Percentiles rank a stretch among this genome's conserved stretches.
Conservation (phyloP, 2,113 vertebrate species). For the Phainopepla nitens region DNA sequence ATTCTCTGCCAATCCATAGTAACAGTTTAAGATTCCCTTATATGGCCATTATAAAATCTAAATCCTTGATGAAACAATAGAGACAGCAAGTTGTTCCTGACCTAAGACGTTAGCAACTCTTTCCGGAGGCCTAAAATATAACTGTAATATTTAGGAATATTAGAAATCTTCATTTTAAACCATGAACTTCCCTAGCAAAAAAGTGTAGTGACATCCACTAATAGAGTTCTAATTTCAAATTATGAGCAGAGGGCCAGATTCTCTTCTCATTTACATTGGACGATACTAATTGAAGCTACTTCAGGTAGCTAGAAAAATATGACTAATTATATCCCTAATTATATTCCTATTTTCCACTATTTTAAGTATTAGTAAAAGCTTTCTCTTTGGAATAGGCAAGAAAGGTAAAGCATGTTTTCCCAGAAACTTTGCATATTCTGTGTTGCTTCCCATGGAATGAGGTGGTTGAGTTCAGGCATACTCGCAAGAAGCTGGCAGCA, state of each 20-base stretch:
- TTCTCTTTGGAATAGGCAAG: not conserved
- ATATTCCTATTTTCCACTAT: not conserved
- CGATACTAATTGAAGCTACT: not conserved
- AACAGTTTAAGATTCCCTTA: constrained; percentile 61
- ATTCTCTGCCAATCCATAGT: constrained; percentile 66
- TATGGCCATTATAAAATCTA: constrained; percentile 58
- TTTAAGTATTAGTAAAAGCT: constrained; percentile 1
- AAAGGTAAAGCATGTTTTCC: not conserved
- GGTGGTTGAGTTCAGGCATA: not conserved
- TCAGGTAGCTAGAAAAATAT: not conserved
- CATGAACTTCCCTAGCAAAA: not conserved
- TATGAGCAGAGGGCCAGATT: not conserved
- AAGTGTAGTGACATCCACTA: not conserved
- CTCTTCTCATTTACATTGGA: not conserved
- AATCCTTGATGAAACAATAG: constrained; percentile 61
- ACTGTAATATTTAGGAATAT: constrained; percentile 23
- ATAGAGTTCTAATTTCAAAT: constrained; percentile 22
- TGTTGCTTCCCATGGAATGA: not conserved
- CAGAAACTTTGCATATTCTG: not conserved
- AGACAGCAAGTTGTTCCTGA: constrained; percentile 51
- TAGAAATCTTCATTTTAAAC: not conserved
- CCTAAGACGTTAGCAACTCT: constrained; percentile 1
- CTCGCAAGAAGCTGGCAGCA: not conserved
- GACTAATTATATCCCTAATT: not conserved
- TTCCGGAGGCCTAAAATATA: constrained; percentile 44